Evolutionary conservation across 2,888 invertebrate genomes (phyloP).

Genomic region (Agrilus mali): DNA sequence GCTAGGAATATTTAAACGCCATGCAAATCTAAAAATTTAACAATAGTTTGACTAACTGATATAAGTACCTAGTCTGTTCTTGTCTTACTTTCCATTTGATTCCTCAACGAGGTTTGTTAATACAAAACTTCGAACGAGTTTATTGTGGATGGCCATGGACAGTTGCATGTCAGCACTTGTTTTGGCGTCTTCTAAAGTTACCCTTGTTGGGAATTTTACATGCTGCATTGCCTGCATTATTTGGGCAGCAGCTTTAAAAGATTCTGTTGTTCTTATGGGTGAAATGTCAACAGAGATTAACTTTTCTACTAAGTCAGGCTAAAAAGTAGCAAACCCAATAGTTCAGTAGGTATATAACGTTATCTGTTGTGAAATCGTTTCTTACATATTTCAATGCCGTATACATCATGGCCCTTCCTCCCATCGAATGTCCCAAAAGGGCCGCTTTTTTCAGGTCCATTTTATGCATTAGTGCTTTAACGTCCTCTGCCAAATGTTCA

Average conservation of each 20-base stretch:
- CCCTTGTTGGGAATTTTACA: slow-evolving; percentile 45
- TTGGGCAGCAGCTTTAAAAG: slow-evolving; percentile 45
- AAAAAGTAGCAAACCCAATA: neutral
- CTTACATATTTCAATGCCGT: slow-evolving; percentile 60
- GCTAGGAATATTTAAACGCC: slow-evolving; percentile 67
- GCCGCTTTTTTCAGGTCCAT: slow-evolving; percentile 50
- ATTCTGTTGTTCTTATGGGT: slow-evolving; percentile 48
- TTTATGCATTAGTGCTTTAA: slow-evolving; percentile 51
- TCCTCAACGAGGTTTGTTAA: slow-evolving; percentile 65
- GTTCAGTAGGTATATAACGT: no score
- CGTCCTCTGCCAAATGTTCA: slow-evolving; percentile 59
- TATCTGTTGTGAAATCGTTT: slow-evolving; percentile 4
- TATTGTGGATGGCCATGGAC: slow-evolving; percentile 39
- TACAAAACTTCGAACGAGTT: slow-evolving; percentile 61
- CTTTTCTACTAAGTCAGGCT: slow-evolving; percentile 48
- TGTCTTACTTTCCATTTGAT: slow-evolving; percentile 23
- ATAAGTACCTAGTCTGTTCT: neutral
- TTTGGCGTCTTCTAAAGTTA: slow-evolving; percentile 58
- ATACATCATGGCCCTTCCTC: slow-evolving; percentile 81
- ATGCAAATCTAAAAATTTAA: slow-evolving; percentile 40
- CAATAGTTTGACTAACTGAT: neutral
- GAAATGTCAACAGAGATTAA: slow-evolving; percentile 63
- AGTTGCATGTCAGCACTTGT: slow-evolving; percentile 53
- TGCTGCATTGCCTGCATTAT: slow-evolving; percentile 55
- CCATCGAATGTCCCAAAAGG: slow-evolving; percentile 89